Evolutionary conservation across 2,797 vertebrate species (phyloP).

Genomic region (Sorex maritimensis): DNA sequence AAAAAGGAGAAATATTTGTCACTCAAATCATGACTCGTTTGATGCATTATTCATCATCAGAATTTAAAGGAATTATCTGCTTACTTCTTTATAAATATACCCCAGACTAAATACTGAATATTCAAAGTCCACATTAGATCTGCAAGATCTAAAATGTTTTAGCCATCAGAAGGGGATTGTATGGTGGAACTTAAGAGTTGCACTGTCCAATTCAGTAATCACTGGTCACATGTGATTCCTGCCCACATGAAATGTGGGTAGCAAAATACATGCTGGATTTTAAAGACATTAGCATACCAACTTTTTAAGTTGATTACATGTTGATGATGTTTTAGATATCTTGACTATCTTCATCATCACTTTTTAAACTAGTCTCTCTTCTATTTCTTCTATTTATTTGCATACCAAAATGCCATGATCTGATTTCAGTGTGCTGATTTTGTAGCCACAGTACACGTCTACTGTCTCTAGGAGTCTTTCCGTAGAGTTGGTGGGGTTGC

Average conservation of each 20-base stretch:
- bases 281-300: not conserved
- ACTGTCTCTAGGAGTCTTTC: no score
- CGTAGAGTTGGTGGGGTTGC: no score
- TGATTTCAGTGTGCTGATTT: no score
- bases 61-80: not conserved
- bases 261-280: not conserved
- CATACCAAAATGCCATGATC: no score
- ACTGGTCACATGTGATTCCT: not conserved
- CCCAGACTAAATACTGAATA: not conserved
- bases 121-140: conserved; percentile 42
- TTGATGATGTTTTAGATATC: not conserved
- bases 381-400: no score
- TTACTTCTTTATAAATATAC: conserved; percentile 18
- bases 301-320: not conserved
- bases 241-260: not conserved
- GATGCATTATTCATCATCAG: conserved; percentile 12
- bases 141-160: conserved; percentile 2
- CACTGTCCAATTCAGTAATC: not conserved
- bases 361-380: no score
- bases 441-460: no score
- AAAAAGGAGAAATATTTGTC: conserved; percentile 14
- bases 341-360: not conserved
- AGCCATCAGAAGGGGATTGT: not conserved
- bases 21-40: conserved; percentile 3
- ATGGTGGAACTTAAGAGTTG: not conserved